Evolutionary conservation across 2,888 invertebrate genomes (phyloP).

Genomic region (Hybos culiciformis): DNA sequence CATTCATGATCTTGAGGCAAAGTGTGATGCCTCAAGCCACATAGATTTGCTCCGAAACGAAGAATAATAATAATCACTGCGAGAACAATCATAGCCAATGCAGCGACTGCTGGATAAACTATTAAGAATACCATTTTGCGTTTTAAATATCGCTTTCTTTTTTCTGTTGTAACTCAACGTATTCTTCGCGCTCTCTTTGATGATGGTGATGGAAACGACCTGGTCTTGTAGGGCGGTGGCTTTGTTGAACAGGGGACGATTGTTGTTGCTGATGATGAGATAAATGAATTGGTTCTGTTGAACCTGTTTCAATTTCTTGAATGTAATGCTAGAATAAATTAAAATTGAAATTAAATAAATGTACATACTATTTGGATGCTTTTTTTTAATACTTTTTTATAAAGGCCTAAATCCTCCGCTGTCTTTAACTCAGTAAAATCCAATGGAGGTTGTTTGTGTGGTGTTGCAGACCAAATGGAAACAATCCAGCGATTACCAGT

Average conservation of each 20-base stretch:
- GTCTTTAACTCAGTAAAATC: slow-evolving; percentile 60
- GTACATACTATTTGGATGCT: neutral
- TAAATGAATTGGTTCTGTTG: slow-evolving; percentile 14
- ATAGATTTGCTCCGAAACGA: slow-evolving; percentile 58
- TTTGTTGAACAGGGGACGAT: neutral
- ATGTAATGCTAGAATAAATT: neutral
- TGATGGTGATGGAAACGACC: too few relatives aligned
- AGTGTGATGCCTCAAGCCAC: slow-evolving; percentile 54
- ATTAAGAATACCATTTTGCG: slow-evolving; percentile 53
- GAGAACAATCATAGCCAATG: slow-evolving; percentile 57
- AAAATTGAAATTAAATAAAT: neutral
- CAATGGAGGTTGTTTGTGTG: slow-evolving; percentile 67
- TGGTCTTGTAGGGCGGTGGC: slow-evolving; percentile 24
- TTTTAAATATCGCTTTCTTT: slow-evolving; percentile 69
- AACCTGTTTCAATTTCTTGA: slow-evolving; percentile 24
- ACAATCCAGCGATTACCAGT: slow-evolving; percentile 73
- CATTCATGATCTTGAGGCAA: slow-evolving; percentile 43
- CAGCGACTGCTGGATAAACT: slow-evolving; percentile 64
- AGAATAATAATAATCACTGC: slow-evolving; percentile 62
- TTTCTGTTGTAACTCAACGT: slow-evolving; percentile 55
- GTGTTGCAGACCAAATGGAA: slow-evolving; percentile 71
- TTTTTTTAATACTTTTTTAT: neutral
- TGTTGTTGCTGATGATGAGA: slow-evolving; percentile 12
- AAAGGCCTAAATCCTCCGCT: slow-evolving; percentile 27
- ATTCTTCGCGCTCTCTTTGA: slow-evolving; percentile 35